phyloP scores from a whole-genome alignment of 1,140 invertebrate species.

The Leptopilina boulardi region DNA sequence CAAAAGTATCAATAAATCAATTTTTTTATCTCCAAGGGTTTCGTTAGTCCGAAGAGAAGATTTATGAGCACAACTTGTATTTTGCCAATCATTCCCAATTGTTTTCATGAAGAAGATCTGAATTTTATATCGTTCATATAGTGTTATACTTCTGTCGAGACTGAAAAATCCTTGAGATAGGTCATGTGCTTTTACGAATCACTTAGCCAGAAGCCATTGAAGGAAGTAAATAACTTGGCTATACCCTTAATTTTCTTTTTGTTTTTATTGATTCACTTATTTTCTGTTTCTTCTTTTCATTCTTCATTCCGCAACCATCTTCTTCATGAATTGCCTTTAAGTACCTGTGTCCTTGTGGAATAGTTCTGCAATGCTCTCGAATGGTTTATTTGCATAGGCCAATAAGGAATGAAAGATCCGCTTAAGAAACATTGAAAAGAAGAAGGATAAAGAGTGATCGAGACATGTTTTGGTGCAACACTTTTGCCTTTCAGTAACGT shows the following conservation, averaged over 20 bases:
- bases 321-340: constrained; percentile 58
- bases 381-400: constrained; percentile 63
- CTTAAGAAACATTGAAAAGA: constrained; percentile 51
- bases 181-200: neutral
- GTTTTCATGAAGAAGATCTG: neutral
- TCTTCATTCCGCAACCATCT: constrained; percentile 42
- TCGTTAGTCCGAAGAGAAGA: neutral
- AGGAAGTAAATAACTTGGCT: neutral
- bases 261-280: constrained; percentile 42
- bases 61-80: neutral
- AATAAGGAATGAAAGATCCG: constrained; percentile 51
- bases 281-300: constrained; percentile 42
- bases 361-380: constrained; percentile 23
- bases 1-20: constrained; percentile 5
- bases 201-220: neutral
- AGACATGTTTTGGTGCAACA: constrained; percentile 26
- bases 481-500: constrained; percentile 44
- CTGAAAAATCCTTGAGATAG: neutral
- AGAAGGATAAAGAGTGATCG: constrained; percentile 47
- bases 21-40: neutral
- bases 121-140: constrained; percentile 3
- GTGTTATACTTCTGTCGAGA: neutral
- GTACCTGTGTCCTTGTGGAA: constrained; percentile 61
- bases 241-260: constrained; percentile 41
- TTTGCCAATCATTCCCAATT: neutral